phyloP scores from a whole-genome alignment of 2,113 vertebrate genomes.

The Alligator mississippiensis region DNA sequence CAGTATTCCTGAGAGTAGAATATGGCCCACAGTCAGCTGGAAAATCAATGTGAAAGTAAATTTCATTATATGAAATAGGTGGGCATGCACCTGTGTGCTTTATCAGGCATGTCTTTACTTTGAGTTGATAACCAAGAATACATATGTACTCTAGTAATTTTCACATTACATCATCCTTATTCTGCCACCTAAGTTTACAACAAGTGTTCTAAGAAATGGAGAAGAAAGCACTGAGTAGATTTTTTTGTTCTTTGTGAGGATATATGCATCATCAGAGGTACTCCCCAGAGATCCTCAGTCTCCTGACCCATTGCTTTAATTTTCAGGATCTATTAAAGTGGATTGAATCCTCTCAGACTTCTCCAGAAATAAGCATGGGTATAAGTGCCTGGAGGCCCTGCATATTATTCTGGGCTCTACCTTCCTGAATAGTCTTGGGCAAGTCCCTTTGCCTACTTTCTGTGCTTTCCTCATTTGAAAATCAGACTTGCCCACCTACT shows the following conservation, averaged over 20 bases:
- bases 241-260: conserved; percentile 8
- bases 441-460: background rate
- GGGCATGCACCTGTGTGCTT: background rate
- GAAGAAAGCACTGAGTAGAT: background rate
- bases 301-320: conserved; percentile 57
- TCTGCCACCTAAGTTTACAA: conserved; percentile 21
- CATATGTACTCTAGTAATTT: background rate
- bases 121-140: background rate
- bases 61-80: background rate
- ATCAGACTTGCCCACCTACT: background rate
- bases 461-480: background rate
- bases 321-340: conserved; percentile 51
- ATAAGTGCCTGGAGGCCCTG: background rate
- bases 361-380: conserved; percentile 48
- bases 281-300: conserved; percentile 48
- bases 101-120: background rate
- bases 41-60: background rate
- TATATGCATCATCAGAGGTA: conserved; percentile 48
- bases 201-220: background rate
- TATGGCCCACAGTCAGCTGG: background rate
- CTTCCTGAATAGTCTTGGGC: background rate
- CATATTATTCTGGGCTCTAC: background rate
- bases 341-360: conserved; percentile 18
- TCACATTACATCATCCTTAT: background rate
- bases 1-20: accelerated